Percentiles rank a stretch among this genome's conserved stretches.
Evolutionary conservation across 2,888 invertebrate species (phyloP).

Genomic region (Hecatera dysodea): DNA sequence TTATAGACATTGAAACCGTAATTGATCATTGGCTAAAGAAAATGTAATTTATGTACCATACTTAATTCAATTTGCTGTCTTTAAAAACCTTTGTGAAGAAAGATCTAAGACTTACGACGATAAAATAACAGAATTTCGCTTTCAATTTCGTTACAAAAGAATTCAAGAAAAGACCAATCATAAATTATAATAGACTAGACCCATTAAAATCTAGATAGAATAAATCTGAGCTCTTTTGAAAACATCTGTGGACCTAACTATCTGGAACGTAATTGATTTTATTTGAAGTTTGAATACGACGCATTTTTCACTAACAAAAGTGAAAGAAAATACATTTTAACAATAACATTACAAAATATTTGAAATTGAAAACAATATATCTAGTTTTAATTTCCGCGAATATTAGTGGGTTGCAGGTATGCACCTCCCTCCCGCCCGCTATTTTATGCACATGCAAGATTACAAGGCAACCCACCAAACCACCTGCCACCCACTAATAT

Average conservation of each 20-base stretch:
- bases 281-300: slow-evolving; percentile 37
- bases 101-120: background rate
- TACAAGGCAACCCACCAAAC: too few species aligned
- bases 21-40: slow-evolving; percentile 8
- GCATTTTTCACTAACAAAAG: slow-evolving; percentile 18
- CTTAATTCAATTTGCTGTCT: slow-evolving; percentile 3
- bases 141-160: slow-evolving; percentile 29
- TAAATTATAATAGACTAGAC: slow-evolving; percentile 20
- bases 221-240: slow-evolving; percentile 28
- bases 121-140: slow-evolving; percentile 23
- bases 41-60: background rate
- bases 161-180: slow-evolving; percentile 22
- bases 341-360: background rate
- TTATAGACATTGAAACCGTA: background rate
- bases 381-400: too few species aligned
- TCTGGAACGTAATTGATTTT: slow-evolving; percentile 45
- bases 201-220: slow-evolving; percentile 32
- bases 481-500: too few species aligned
- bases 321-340: slow-evolving; percentile 5
- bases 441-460: too few species aligned
- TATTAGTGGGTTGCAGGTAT: too few species aligned
- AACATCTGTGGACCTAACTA: slow-evolving; percentile 39
- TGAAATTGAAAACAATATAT: background rate
- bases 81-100: background rate
- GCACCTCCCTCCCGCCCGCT: too few species aligned